Conservation (phyloP, 2,888 invertebrate genomes). For the Cartodere bifasciata region DNA sequence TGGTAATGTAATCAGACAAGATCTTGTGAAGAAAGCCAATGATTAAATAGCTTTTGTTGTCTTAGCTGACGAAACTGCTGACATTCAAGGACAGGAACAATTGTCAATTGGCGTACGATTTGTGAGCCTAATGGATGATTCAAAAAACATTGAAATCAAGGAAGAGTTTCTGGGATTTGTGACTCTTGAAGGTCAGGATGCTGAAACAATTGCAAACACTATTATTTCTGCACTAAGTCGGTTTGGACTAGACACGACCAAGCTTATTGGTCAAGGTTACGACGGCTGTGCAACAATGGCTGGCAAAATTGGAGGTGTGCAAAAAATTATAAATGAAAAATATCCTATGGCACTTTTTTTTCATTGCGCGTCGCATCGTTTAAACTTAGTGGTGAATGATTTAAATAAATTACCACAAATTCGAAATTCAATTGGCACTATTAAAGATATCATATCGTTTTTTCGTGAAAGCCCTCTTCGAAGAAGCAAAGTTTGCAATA, state of each 20-base stretch:
- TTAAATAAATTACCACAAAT: constrained; percentile 16
- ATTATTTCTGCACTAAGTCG: constrained; percentile 1
- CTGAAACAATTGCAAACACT: not conserved
- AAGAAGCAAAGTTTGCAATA: constrained; percentile 10
- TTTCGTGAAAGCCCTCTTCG: constrained; percentile 16
- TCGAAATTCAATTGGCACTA: constrained; percentile 17
- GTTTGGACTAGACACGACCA: constrained; percentile 10
- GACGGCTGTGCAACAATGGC: constrained; percentile 20
- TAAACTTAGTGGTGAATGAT: constrained; percentile 19
- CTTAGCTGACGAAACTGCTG: constrained; percentile 16
- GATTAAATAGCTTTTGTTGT: constrained; percentile 9
- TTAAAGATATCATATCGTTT: constrained; percentile 18
- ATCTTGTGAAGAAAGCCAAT: constrained; percentile 5
- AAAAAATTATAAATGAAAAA: constrained; percentile 12
- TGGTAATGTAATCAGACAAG: constrained; percentile 2
- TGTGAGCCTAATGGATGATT: constrained; percentile 2
- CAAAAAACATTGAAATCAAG: no score
- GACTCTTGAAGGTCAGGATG: constrained; percentile 8
- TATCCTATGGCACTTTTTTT: constrained; percentile 14
- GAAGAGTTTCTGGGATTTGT: constrained; percentile 6
- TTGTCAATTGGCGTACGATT: constrained; percentile 15
- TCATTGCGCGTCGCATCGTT: constrained; percentile 13
- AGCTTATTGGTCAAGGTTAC: constrained; percentile 17
- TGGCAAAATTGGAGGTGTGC: constrained; percentile 16
- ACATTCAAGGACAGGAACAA: constrained; percentile 16